Evolutionary conservation across 2,888 invertebrate genomes (phyloP), one percentile per base, ranked within the genome.

Genomic region (Meloe dianella): DNA sequence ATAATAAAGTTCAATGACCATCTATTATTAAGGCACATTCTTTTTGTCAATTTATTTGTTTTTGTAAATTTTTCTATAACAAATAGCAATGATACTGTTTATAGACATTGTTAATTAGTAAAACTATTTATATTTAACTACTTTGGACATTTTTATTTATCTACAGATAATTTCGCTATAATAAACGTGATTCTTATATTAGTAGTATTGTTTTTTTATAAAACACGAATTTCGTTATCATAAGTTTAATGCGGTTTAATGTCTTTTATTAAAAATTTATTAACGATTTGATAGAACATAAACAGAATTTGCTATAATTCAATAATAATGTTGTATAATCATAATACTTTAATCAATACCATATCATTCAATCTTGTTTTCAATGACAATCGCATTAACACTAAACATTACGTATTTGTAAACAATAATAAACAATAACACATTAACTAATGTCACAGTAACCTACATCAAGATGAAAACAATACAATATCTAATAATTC

Each of bases 391-490:
- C 22, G 56, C 56, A 62, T 57, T 63, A 63, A 58, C 17, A 57
- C 57, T 27, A 63, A 56, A 57, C 29, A 61, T n/a, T 32, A 51
- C 29, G 17, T 62, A 56, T 38, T 20, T 57, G 20, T 57, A 38
- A 56, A 57, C 57, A 63, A 58, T 57, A 41, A 63, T 57, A 29
- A 47, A 57, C 38, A 29, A 61, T 22, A 61, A 59, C 32, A 59
- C 12, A 29, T 35, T 59, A 59, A 38, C 41, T 61, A 65, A 61
- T 65, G 65, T 65, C 65, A 65, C 22, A 57, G 61, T 61, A 60
- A 64, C 60, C 64, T 57, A 61, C 38, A 61, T 65, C 51, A 47
- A 47, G 47, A 47, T 47, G 41, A 41, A 27, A 51, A 47, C 27
- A 59, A 59, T 32, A 51, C 24, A 47, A 32, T 47, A 59, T 41